phyloP scores from a whole-genome alignment of 2,113 vertebrate genomes.

The Gallinago paraguaiae region DNA sequence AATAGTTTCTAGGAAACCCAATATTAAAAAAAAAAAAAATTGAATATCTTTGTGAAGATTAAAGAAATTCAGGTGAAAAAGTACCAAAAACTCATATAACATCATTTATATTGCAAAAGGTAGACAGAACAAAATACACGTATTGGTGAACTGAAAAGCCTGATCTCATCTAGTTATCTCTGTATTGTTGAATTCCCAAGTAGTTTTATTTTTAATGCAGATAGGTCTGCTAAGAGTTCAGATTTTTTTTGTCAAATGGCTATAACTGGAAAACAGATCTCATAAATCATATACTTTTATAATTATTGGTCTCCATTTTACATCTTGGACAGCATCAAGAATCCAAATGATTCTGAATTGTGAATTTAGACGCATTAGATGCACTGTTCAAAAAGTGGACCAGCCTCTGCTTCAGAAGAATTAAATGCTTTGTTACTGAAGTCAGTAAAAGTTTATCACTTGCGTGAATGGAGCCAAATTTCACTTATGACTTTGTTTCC shows the following conservation, averaged over 20 bases:
- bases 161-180: not conserved
- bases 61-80: not conserved
- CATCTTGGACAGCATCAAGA: not conserved
- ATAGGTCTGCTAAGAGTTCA: not conserved
- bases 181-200: not conserved
- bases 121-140: not conserved
- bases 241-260: not conserved
- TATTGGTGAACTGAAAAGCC: not conserved
- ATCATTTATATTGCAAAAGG: not conserved
- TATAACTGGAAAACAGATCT: not conserved
- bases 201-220: not conserved
- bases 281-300: not conserved
- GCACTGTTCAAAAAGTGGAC: not conserved
- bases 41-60: not conserved
- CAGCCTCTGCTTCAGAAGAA: not conserved
- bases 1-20: not conserved
- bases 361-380: not conserved
- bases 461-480: not conserved
- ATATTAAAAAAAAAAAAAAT: not conserved
- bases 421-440: not conserved
- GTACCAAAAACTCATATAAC: not conserved
- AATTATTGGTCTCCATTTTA: not conserved
- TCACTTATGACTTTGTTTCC: not conserved
- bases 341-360: not conserved
- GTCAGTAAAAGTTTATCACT: not conserved